phyloP scores from a whole-genome alignment of 1,140 invertebrate genomes.

The Copidosoma floridanum region DNA sequence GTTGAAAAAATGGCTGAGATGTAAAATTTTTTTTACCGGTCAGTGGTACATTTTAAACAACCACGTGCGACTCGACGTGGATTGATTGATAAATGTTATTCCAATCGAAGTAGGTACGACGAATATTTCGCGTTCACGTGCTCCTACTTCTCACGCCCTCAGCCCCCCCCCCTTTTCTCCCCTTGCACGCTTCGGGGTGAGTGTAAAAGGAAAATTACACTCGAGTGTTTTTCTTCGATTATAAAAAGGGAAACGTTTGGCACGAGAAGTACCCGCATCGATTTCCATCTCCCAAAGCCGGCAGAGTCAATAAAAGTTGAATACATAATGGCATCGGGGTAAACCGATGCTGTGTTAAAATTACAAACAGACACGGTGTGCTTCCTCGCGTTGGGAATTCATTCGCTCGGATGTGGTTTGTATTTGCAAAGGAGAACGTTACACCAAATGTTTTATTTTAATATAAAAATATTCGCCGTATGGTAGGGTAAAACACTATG shows the following conservation, averaged over 20 bases:
- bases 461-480: too few species aligned
- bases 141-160: not conserved
- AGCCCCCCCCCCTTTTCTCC: not conserved
- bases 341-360: not conserved
- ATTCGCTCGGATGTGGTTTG: too few species aligned
- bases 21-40: too few species aligned
- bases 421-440: too few species aligned
- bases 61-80: too few species aligned
- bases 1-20: too few species aligned
- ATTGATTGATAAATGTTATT: too few species aligned
- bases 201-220: constrained; percentile 33
- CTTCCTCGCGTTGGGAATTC: too few species aligned
- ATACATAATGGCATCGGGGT: not conserved
- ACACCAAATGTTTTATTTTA: too few species aligned
- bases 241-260: constrained; percentile 15
- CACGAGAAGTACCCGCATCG: constrained; percentile 21
- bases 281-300: constrained; percentile 30
- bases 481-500: too few species aligned
- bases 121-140: not conserved
- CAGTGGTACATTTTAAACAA: too few species aligned
- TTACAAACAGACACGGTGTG: not conserved
- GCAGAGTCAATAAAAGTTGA: not conserved
- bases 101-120: too few species aligned
- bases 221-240: constrained; percentile 39
- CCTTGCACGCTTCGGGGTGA: not conserved